Conservation (phyloP, 2,888 invertebrate species). For the Brachyptera putata region DNA sequence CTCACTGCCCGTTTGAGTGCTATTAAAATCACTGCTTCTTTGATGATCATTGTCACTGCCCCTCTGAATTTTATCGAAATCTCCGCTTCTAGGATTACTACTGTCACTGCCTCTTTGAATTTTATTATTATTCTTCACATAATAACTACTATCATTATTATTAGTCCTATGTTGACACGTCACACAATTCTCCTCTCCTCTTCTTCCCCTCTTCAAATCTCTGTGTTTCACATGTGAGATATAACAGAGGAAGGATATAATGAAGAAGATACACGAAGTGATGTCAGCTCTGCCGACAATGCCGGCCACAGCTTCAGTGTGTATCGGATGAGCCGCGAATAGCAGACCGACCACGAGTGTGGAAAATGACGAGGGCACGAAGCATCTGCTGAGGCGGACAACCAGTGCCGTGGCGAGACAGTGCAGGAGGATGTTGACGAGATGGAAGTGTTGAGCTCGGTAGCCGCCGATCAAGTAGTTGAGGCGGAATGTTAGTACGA, state of each 20-base stretch:
- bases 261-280: constrained; percentile 85
- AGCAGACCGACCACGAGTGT: constrained; percentile 66
- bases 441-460: constrained; percentile 74
- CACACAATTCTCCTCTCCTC: too few species aligned
- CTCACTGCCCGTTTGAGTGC: too few species aligned
- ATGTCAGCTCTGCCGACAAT: constrained; percentile 94
- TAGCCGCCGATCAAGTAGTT: constrained; percentile 67
- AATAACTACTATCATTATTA: too few species aligned
- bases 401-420: constrained; percentile 79
- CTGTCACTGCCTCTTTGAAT: too few species aligned
- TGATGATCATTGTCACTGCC: too few species aligned
- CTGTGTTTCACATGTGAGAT: constrained; percentile 60
- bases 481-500: constrained; percentile 81
- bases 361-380: constrained; percentile 32
- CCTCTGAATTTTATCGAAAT: too few species aligned
- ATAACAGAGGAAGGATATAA: constrained; percentile 82
- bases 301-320: constrained; percentile 94
- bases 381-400: constrained; percentile 64
- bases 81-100: too few species aligned
- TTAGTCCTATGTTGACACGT: too few species aligned
- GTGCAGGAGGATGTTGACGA: constrained; percentile 82
- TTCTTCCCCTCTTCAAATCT: constrained; percentile 24
- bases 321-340: constrained; percentile 93
- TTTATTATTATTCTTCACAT: too few species aligned
- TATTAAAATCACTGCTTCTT: too few species aligned